phyloP scores from a whole-genome alignment of 2,113 vertebrate genomes.

The Chaenocephalus aceratus region DNA sequence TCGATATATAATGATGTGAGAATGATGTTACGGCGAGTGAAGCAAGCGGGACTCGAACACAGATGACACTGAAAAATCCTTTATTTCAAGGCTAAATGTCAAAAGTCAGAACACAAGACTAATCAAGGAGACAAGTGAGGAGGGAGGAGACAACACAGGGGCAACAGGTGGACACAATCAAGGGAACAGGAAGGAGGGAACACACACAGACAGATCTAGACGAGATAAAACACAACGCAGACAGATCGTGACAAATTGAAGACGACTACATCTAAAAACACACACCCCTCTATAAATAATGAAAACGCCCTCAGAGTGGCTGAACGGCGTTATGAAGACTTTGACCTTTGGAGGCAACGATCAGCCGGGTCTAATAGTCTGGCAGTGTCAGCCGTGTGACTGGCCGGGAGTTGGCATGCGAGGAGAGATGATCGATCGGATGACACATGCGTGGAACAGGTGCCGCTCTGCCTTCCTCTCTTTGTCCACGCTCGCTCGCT shows the following conservation, averaged over 20 bases:
- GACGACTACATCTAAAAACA: slow-evolving; percentile 11
- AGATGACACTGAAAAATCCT: too few relatives aligned
- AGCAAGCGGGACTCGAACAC: too few relatives aligned
- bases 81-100: too few relatives aligned
- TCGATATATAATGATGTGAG: slow-evolving; percentile 5
- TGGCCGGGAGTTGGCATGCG: slow-evolving; percentile 60
- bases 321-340: slow-evolving; percentile 37
- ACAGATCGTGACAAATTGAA: too few relatives aligned
- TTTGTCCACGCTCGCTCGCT: slow-evolving; percentile 48
- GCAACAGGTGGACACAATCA: too few relatives aligned
- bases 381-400: slow-evolving; percentile 58
- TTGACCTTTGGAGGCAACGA: slow-evolving; percentile 57
- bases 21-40: too few relatives aligned
- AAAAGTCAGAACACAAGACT: too few relatives aligned
- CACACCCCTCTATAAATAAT: slow-evolving; percentile 14
- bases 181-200: too few relatives aligned
- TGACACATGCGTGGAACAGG: slow-evolving; percentile 74
- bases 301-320: slow-evolving; percentile 15
- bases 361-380: slow-evolving; percentile 46
- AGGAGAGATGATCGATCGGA: slow-evolving; percentile 64
- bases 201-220: too few relatives aligned
- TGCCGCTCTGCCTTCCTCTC: slow-evolving; percentile 44
- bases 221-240: too few relatives aligned
- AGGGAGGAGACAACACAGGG: too few relatives aligned
- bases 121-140: too few relatives aligned